Base-by-base conservation (phyloP, 2,113 vertebrate genomes). In the Tricholaema leucomelas region DNA sequence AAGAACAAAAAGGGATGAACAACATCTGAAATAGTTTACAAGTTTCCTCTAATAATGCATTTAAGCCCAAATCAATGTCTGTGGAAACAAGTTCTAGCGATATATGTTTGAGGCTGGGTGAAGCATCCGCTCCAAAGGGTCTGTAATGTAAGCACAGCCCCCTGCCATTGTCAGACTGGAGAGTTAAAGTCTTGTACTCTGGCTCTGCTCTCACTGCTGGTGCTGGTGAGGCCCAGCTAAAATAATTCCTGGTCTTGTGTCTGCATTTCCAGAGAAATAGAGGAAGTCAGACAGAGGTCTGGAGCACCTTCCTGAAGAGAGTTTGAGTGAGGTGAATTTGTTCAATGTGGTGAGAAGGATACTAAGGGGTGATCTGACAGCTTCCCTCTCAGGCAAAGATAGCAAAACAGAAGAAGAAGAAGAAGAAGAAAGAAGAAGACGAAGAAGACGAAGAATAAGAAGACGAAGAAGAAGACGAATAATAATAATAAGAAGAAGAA, bases 51-150 rank as follows among this genome's bases (percentile, higher is more conserved):
- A 85, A 21, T 30, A 1, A 25, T 46, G 12, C 30, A 65, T 82
- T 88, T 92, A 71, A 16, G 18, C 4, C 14, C 7, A 55, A 72
- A 74, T 71, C 5, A 30, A 10, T 13, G 4, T 13, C 24, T 72
- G 12, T 54, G 20, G 19, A 81, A 58, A 61, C 76, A 16, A 59
- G 12, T 3, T 77, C 31, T 40, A 42, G 12, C 15, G 12, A 40
- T 27, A 42, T 2, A 44, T 0, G 3, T 46, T 8, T 83, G 60
- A 78, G 9, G 10, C 15, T 64, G 13, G 6, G 20, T 74, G 19
- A 38, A 6, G 3, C 1, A 46, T 40, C 3, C 23, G 8, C 15
- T 81, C 19, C 23, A 31, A 4, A 16, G 12, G 2, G 2, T 36
- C 25, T 65, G 31, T 64, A 63, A 33, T 17, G 6, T 17, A 8